Percentiles rank a stretch among this genome's conserved stretches.
Conservation (phyloP, 2,888 invertebrate species). For the Cryptops parisi region DNA sequence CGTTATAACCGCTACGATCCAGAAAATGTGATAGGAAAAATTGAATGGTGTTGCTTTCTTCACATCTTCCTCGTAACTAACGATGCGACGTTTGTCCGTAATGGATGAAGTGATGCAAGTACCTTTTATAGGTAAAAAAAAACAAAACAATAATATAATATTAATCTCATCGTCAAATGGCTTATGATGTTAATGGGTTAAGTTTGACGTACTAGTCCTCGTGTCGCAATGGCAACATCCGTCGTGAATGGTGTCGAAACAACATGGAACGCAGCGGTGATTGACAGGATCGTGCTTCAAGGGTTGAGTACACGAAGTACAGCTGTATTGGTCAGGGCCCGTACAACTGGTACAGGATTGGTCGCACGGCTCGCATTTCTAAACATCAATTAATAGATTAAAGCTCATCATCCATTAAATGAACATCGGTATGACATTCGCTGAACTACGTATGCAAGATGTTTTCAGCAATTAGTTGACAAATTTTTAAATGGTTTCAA, state of each 20-base stretch:
- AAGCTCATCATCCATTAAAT: background rate
- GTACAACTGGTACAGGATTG: constrained; percentile 14
- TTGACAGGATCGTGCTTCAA: constrained; percentile 16
- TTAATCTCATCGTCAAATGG: background rate
- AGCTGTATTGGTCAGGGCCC: constrained; percentile 18
- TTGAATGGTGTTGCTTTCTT: background rate
- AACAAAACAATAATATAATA: background rate
- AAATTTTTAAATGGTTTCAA: background rate
- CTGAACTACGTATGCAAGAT: background rate
- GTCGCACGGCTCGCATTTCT: constrained; percentile 16
- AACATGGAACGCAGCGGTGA: constrained; percentile 18
- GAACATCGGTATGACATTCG: no score
- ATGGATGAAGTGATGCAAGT: background rate
- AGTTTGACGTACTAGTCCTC: constrained; percentile 8
- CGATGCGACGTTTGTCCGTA: background rate
- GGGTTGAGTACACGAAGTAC: constrained; percentile 15
- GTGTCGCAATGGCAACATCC: constrained; percentile 17
- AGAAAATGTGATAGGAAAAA: background rate
- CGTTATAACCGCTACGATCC: background rate
- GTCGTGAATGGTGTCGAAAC: constrained; percentile 1
- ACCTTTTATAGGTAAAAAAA: background rate
- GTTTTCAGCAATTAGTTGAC: background rate
- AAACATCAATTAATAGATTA: background rate
- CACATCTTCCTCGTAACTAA: background rate
- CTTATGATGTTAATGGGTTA: background rate